These are phyloP conservation scores for Ciconia maguari DNA, from an alignment of 2,113 vertebrate genomes.

Conservation along the genomic window DNA sequence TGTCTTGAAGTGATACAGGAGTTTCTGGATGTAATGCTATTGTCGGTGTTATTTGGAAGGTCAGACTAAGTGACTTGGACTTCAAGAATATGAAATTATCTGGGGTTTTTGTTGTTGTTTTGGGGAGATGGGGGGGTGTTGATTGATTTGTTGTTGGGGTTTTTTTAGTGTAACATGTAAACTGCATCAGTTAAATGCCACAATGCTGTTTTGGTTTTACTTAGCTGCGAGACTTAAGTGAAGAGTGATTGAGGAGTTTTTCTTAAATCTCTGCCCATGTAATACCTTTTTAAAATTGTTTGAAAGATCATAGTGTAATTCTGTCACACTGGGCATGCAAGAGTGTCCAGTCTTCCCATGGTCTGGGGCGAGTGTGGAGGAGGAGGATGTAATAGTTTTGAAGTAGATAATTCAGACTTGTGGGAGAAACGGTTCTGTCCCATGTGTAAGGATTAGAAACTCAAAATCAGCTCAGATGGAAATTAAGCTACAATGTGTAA, in stretches of 20 bases:
- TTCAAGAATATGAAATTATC: not conserved
- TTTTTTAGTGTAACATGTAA: not conserved
- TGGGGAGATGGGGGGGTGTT: accelerated
- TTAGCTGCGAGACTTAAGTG: not conserved
- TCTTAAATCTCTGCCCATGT: not conserved
- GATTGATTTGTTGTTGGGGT: not conserved
- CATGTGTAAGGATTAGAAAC: not conserved
- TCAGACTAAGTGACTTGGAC: not conserved
- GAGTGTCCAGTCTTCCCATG: not conserved
- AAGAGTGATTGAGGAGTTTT: not conserved
- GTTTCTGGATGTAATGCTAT: not conserved
- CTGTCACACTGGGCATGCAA: not conserved
- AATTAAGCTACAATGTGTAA: not conserved
- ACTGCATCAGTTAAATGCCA: not conserved
- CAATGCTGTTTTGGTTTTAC: not conserved
- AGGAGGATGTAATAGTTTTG: not conserved
- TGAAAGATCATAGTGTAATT: not conserved
- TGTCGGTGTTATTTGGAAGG: not conserved
- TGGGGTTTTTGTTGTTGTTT: not conserved
- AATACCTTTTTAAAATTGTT: not conserved
- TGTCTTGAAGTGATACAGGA: not conserved
- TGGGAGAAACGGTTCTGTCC: not conserved
- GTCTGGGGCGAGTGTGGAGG: not conserved
- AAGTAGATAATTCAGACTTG: not conserved
- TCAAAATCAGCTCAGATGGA: not conserved